These are phyloP conservation scores for Uloborus plumipes DNA, from an alignment of 2,888 invertebrate species.

Conservation along the genomic window DNA sequence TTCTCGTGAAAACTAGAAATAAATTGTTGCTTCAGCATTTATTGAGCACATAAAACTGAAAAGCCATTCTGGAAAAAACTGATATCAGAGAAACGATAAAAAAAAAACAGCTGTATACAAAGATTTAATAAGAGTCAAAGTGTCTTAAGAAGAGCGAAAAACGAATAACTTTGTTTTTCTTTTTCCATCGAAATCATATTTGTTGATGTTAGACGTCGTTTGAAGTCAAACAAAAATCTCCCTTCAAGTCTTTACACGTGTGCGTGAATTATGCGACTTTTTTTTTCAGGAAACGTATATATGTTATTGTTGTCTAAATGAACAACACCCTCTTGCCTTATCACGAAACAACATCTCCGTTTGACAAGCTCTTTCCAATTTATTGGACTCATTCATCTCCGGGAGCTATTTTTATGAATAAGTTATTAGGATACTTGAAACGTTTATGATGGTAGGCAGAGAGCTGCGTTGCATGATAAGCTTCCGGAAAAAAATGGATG, in stretches of 20 bases:
- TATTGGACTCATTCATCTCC: conserved; percentile 32
- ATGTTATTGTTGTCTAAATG: conserved; percentile 36
- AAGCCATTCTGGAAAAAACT: conserved; percentile 1
- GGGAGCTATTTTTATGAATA: conserved; percentile 14
- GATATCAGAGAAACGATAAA: conserved; percentile 6
- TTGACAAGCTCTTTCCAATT: conserved; percentile 21
- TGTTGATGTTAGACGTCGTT: conserved; percentile 20
- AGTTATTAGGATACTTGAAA: conserved; percentile 19
- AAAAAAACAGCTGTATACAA: conserved; percentile 14
- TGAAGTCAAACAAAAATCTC: conserved; percentile 21
- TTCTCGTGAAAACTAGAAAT: not conserved
- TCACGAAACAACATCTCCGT: not conserved
- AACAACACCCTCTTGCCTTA: conserved; percentile 18
- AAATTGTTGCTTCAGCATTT: not conserved
- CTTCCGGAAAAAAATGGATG: not conserved
- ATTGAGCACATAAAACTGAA: not conserved
- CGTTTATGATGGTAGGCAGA: not conserved
- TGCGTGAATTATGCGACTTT: conserved; percentile 14
- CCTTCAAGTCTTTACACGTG: not conserved
- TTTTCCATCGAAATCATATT: conserved; percentile 9
- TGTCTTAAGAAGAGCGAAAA: conserved; percentile 17
- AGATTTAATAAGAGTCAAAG: conserved; percentile 53
- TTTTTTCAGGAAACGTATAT: conserved; percentile 18
- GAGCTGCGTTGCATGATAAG: conserved; percentile 26
- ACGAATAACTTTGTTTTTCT: conserved; percentile 18